Evolutionary conservation across 1,140 invertebrate species (phyloP).

Genomic region (Sycobia sp.): DNA sequence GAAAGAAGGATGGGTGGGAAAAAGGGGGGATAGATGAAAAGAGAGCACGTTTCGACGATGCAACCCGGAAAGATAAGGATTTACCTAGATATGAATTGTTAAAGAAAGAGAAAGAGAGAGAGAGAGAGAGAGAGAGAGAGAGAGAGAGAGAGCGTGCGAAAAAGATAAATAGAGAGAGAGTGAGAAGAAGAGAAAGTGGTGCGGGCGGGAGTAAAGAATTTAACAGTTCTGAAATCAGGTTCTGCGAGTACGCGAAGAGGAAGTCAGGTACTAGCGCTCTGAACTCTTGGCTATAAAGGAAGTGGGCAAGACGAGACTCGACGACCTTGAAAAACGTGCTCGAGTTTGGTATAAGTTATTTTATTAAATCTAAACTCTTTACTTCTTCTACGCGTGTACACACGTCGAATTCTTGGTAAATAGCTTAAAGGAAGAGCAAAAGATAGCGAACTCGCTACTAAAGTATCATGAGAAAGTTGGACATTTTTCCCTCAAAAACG

Average conservation of each 20-base stretch:
- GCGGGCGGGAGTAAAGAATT: conserved; percentile 43
- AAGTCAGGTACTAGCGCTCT: too few relatives aligned
- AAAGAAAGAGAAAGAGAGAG: too few relatives aligned
- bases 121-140: too few relatives aligned
- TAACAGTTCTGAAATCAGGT: conserved; percentile 51
- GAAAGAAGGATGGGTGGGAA: conserved; percentile 1
- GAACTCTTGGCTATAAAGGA: conserved; percentile 19
- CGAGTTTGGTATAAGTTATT: conserved; percentile 47
- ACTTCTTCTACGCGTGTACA: conserved; percentile 6
- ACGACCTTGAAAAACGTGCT: conserved; percentile 38
- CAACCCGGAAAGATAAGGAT: conserved; percentile 25
- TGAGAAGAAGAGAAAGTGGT: too few relatives aligned
- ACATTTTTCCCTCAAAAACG: too few relatives aligned
- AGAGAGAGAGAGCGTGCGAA: too few relatives aligned
- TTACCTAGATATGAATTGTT: conserved; percentile 29
- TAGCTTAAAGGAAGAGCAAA: too few relatives aligned
- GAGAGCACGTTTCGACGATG: conserved; percentile 9
- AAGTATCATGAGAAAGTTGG: too few relatives aligned
- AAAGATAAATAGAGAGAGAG: too few relatives aligned
- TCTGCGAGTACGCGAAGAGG: conserved; percentile 36
- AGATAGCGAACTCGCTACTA: too few relatives aligned
- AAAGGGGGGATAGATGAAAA: too few relatives aligned
- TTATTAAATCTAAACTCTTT: conserved; percentile 45
- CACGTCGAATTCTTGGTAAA: conserved; percentile 30
- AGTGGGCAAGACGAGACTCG: background rate